phyloP scores from a whole-genome alignment of 2,888 invertebrate species.

The Drosophila buzzatii region DNA sequence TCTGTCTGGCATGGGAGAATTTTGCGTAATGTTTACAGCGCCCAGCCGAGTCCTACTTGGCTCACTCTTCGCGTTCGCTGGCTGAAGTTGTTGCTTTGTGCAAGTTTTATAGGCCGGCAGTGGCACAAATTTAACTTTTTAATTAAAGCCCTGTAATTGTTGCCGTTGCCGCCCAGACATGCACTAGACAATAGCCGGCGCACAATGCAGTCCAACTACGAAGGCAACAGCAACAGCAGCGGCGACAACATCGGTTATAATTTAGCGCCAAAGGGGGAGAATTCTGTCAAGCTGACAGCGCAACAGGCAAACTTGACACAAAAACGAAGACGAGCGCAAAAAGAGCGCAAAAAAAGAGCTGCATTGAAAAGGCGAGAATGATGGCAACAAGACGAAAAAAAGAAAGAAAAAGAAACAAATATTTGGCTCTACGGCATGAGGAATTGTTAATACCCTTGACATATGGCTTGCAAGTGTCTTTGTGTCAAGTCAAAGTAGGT shows the following conservation, averaged over 20 bases:
- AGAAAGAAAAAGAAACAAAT: too few relatives aligned
- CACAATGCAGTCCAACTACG: constrained; percentile 45
- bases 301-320: constrained; percentile 73
- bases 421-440: neutral
- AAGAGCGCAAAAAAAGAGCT: constrained; percentile 14
- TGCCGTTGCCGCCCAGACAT: constrained; percentile 49
- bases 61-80: neutral
- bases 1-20: constrained; percentile 16
- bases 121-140: constrained; percentile 72
- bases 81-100: constrained; percentile 20
- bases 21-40: constrained; percentile 22
- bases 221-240: constrained; percentile 4
- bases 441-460: neutral
- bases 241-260: constrained; percentile 29
- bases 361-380: constrained; percentile 15
- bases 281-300: constrained; percentile 23
- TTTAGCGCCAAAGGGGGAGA: constrained; percentile 22
- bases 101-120: constrained; percentile 61
- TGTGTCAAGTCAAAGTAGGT: neutral
- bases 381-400: neutral
- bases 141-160: constrained; percentile 74
- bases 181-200: constrained; percentile 44
- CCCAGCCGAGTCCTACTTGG: neutral
- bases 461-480: neutral
- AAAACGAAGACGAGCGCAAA: constrained; percentile 19